Conservation (phyloP, 2,113 vertebrate species). For the Ginglymostoma cirratum region DNA sequence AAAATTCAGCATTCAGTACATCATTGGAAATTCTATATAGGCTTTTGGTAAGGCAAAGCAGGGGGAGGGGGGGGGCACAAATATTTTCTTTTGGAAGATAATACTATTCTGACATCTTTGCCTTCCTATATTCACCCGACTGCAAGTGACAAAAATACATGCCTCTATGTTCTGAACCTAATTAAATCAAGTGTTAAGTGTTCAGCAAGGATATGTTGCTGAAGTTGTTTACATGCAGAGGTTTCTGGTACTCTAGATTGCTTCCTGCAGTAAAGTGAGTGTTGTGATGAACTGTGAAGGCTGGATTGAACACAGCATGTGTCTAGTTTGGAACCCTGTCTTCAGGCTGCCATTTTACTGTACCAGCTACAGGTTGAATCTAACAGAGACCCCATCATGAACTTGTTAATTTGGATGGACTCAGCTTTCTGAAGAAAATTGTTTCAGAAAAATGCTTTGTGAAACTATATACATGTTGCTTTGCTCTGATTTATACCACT, state of each 20-base stretch:
- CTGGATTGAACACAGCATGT: neutral
- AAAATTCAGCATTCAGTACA: neutral
- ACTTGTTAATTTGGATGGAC: neutral
- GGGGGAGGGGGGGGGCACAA: neutral
- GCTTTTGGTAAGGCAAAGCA: neutral
- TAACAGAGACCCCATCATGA: neutral
- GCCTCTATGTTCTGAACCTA: neutral
- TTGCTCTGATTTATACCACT: neutral
- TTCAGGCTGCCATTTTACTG: neutral
- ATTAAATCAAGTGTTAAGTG: neutral
- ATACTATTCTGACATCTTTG: neutral
- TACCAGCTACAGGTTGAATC: neutral
- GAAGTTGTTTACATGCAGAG: neutral
- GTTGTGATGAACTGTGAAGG: neutral
- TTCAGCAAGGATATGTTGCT: neutral
- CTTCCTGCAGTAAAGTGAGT: neutral
- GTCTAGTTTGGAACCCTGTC: neutral
- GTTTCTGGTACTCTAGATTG: neutral
- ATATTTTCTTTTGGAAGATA: neutral
- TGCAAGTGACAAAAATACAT: neutral
- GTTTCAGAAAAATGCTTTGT: neutral
- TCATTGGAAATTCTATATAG: neutral
- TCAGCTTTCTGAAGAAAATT: neutral
- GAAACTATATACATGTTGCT: neutral
- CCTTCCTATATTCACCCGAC: neutral